Evolutionary conservation across 2,113 vertebrate species (phyloP).

Genomic region (Nettapus auritus): DNA sequence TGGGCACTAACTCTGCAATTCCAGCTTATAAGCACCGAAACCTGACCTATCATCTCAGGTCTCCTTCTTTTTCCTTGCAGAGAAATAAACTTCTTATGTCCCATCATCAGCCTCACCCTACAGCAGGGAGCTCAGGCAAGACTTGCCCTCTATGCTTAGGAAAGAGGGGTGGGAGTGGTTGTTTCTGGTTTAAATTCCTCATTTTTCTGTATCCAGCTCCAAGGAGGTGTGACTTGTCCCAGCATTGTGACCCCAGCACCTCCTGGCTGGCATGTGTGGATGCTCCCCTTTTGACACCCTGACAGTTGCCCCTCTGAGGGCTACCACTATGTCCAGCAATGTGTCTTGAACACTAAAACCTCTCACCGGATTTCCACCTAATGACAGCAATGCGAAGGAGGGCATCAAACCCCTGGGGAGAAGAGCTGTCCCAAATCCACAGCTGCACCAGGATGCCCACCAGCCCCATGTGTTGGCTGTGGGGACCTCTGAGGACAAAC

Average conservation of each 20-base stretch:
- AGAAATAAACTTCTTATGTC: not conserved
- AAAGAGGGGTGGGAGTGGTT: not conserved
- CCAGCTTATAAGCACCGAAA: not conserved
- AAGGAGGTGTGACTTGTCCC: not conserved
- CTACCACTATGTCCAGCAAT: not conserved
- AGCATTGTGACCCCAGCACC: not conserved
- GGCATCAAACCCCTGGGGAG: not conserved
- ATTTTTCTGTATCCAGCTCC: not conserved
- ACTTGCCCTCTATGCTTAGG: not conserved
- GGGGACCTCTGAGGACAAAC: not conserved
- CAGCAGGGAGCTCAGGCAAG: not conserved
- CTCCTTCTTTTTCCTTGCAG: accelerated
- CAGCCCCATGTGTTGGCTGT: not conserved
- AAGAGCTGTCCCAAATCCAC: not conserved
- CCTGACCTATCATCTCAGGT: not conserved
- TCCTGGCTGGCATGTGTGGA: accelerated
- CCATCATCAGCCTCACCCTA: accelerated
- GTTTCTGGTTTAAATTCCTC: not conserved
- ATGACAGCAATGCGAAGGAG: not conserved
- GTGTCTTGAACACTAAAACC: not conserved
- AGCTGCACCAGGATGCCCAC: not conserved
- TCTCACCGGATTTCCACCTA: not conserved
- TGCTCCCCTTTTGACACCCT: not conserved
- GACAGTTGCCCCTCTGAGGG: no score
- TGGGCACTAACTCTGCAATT: accelerated